These are phyloP conservation scores for Xestoiulus laeticollis DNA, from an alignment of 2,888 invertebrate genomes.

Conservation along the genomic window DNA sequence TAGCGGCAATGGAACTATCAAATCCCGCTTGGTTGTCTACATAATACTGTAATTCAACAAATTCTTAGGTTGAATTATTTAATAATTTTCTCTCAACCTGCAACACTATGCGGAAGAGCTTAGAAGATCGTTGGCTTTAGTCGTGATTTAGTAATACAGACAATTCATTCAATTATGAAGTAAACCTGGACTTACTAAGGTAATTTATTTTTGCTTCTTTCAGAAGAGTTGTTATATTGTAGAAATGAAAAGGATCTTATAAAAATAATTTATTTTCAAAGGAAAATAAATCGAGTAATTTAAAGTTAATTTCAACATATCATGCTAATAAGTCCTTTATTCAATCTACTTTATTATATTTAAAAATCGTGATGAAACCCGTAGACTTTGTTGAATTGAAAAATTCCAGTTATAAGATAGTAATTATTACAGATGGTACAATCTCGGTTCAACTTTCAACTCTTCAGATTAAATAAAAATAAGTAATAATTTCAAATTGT, in stretches of 20 bases:
- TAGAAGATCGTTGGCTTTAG: neutral
- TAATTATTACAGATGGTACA: neutral
- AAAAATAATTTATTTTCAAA: neutral
- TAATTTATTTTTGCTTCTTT: neutral
- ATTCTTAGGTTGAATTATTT: neutral
- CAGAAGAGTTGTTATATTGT: neutral
- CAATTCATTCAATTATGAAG: neutral
- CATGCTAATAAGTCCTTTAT: neutral
- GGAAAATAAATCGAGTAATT: conserved; percentile 22
- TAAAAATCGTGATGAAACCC: neutral
- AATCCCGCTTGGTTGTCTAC: neutral
- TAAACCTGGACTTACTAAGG: neutral
- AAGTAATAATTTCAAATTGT: neutral
- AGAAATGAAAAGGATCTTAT: neutral
- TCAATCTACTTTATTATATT: neutral
- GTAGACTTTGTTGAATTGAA: neutral
- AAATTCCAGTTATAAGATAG: neutral
- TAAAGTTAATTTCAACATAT: neutral
- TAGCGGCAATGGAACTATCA: neutral
- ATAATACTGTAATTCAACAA: neutral
- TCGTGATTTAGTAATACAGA: neutral
- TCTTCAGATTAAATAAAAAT: neutral
- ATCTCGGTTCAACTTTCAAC: neutral
- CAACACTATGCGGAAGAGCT: conserved; percentile 28
- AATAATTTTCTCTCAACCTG: neutral